A percentile compares a stretch with the other conserved stretches of the same genome.
phyloP scores from a whole-genome alignment of 2,797 vertebrate species.

The Molothrus ater region DNA sequence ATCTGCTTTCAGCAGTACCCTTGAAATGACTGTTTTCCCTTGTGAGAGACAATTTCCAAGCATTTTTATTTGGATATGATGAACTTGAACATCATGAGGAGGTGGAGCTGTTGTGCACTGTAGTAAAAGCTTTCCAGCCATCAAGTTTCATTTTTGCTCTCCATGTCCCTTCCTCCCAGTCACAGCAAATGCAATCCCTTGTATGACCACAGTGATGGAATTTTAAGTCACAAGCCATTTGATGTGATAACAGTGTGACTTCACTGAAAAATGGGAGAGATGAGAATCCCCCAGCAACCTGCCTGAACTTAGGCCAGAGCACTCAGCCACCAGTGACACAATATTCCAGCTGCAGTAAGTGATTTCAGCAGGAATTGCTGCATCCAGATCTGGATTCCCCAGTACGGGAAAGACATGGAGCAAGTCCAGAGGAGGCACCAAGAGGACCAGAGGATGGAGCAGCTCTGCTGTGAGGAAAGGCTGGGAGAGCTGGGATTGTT shows the following conservation, averaged over 20 bases:
- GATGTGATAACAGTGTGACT: not conserved
- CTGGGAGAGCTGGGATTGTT: not conserved
- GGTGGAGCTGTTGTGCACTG: not conserved
- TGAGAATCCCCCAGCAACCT: not conserved
- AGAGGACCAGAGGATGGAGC: not conserved
- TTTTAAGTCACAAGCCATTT: not conserved
- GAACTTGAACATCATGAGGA: not conserved
- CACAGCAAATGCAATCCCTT: not conserved
- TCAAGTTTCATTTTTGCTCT: not conserved
- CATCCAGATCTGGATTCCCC: not conserved
- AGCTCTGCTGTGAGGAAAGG: not conserved
- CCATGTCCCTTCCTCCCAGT: not conserved
- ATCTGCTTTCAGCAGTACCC: constrained; percentile 27
- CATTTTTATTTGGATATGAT: constrained; percentile 28
- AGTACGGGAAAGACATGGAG: not conserved
- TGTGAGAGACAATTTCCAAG: constrained; percentile 22
- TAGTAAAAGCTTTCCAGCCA: not conserved
- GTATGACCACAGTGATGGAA: not conserved
- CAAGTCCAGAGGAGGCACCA: not conserved
- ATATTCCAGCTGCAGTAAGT: not conserved
- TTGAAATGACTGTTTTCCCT: constrained; percentile 39
- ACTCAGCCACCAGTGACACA: not conserved
- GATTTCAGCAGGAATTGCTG: not conserved
- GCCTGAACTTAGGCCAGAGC: not conserved
- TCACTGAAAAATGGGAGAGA: not conserved